These are phyloP conservation scores for Calameuta pallipes DNA, from an alignment of 2,888 invertebrate genomes.

Conservation along the genomic window DNA sequence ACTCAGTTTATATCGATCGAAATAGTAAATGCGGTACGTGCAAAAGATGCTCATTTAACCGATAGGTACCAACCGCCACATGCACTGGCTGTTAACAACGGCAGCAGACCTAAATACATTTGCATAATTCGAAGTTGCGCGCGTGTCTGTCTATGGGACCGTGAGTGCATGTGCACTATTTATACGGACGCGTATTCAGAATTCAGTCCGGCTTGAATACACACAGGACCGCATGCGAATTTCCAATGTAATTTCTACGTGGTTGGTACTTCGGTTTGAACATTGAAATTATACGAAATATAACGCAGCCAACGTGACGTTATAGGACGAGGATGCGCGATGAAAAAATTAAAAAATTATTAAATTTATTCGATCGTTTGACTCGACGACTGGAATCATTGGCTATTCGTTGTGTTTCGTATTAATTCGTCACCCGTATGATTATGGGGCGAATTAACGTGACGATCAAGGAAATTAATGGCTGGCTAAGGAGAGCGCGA, in stretches of 20 bases:
- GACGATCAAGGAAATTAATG: no score
- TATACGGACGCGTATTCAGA: slow-evolving; percentile 12
- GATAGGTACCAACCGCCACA: slow-evolving; percentile 26
- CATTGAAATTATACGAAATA: slow-evolving; percentile 3
- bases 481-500: no score
- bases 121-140: slow-evolving; percentile 48
- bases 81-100: slow-evolving; percentile 49
- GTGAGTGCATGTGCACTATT: slow-evolving; percentile 27
- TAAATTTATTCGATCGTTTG: background rate
- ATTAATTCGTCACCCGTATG: background rate
- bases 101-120: slow-evolving; percentile 52
- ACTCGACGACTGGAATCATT: background rate
- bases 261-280: background rate
- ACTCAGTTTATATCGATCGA: background rate
- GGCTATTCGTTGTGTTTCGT: background rate
- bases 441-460: no score
- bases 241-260: slow-evolving; percentile 13
- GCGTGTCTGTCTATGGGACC: slow-evolving; percentile 42
- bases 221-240: slow-evolving; percentile 9
- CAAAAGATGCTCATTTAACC: slow-evolving; percentile 12
- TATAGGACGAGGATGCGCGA: background rate
- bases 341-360: background rate
- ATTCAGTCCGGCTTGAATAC: slow-evolving; percentile 13
- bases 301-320: background rate
- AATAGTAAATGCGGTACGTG: slow-evolving; percentile 2